Conservation (phyloP, 2,888 invertebrate species). For the Girardia tigrina region DNA sequence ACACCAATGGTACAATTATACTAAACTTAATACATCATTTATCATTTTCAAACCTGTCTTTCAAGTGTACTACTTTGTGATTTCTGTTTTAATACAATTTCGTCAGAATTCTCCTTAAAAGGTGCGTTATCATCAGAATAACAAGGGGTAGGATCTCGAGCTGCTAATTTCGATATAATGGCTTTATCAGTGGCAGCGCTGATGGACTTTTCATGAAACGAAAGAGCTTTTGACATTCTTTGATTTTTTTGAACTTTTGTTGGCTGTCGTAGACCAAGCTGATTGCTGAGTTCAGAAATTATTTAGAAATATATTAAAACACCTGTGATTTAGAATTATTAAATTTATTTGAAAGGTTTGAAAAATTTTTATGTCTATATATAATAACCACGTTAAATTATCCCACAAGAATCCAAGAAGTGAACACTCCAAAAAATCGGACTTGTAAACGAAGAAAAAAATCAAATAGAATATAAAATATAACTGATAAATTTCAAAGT, state of each 20-base stretch:
- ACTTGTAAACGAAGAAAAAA: too few relatives aligned
- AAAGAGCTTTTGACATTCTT: not conserved
- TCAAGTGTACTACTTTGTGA: slow-evolving; percentile 17
- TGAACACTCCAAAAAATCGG: too few relatives aligned
- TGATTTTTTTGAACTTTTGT: slow-evolving; percentile 8
- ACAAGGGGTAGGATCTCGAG: not conserved
- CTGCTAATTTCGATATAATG: not conserved
- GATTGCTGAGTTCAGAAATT: not conserved
- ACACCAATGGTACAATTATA: not conserved
- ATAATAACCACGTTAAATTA: too few relatives aligned
- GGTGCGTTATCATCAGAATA: not conserved
- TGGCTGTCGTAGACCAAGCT: not conserved
- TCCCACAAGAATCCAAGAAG: too few relatives aligned
- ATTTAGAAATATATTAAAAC: too few relatives aligned
- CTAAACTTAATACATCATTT: not conserved
- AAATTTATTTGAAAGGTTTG: too few relatives aligned
- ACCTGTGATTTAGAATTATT: too few relatives aligned
- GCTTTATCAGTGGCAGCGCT: not conserved
- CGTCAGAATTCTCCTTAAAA: not conserved
- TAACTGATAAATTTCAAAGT: too few relatives aligned
- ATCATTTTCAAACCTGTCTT: slow-evolving; percentile 2
- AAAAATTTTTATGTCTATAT: too few relatives aligned
- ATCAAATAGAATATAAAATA: too few relatives aligned
- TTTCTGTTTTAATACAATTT: not conserved
- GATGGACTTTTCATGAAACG: not conserved